A percentile compares a stretch with the other conserved stretches of the same genome.
Conservation (phyloP, 2,888 invertebrate genomes). For the Ochropacha duplaris region DNA sequence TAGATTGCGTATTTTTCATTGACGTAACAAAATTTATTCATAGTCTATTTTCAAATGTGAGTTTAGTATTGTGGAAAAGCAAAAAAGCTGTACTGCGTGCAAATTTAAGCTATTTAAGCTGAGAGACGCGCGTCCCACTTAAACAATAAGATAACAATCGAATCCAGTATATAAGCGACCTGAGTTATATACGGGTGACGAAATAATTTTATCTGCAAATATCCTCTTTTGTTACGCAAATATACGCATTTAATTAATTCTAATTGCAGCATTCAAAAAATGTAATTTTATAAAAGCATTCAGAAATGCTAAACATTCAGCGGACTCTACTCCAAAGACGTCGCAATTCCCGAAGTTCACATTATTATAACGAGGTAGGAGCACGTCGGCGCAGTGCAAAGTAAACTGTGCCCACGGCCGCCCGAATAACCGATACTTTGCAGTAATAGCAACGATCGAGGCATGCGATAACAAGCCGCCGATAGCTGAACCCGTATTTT, state of each 20-base stretch:
- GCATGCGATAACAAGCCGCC: slow-evolving; percentile 83
- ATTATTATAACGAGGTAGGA: slow-evolving; percentile 81
- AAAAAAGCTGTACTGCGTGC: not conserved
- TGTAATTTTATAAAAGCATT: slow-evolving; percentile 28
- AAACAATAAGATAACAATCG: too few relatives aligned
- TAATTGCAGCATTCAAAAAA: slow-evolving; percentile 18
- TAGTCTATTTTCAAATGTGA: not conserved
- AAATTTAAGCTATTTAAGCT: not conserved
- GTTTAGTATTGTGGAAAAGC: not conserved
- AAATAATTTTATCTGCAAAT: not conserved
- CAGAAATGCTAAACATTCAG: slow-evolving; percentile 44
- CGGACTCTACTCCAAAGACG: slow-evolving; percentile 68
- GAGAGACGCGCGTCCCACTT: too few relatives aligned
- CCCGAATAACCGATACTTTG: slow-evolving; percentile 77
- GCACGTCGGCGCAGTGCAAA: slow-evolving; percentile 68
- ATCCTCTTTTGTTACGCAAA: not conserved
- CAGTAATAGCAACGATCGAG: slow-evolving; percentile 75
- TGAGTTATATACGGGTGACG: too few relatives aligned
- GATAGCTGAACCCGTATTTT: slow-evolving; percentile 83
- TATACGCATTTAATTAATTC: slow-evolving; percentile 9
- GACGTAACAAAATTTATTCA: not conserved
- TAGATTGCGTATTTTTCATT: slow-evolving; percentile 18
- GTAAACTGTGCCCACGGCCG: slow-evolving; percentile 78
- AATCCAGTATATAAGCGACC: too few relatives aligned
- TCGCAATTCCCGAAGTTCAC: slow-evolving; percentile 80